A percentile compares a stretch with the other conserved stretches of the same genome.
phyloP scores from a whole-genome alignment of 2,113 vertebrate genomes.

The Puntigrus tetrazona region DNA sequence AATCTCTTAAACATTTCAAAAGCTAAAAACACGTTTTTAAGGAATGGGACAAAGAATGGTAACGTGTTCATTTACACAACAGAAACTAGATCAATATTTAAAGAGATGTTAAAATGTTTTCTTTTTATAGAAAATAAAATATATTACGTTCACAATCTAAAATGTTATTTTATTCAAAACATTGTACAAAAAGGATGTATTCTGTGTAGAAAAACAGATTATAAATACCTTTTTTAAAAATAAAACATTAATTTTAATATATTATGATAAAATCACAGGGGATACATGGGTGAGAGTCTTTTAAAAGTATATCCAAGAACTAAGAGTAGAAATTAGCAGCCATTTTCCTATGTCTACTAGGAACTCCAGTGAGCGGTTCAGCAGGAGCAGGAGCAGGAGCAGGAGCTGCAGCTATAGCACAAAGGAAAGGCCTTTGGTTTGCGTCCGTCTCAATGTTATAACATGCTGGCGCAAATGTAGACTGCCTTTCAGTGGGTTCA shows the following conservation, averaged over 20 bases:
- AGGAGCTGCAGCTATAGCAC: not conserved
- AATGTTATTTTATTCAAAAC: too few relatives aligned
- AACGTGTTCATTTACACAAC: too few relatives aligned
- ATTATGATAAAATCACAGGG: not conserved
- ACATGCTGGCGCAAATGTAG: not conserved
- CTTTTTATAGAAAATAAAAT: not conserved
- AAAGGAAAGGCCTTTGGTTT: not conserved
- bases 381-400: too few relatives aligned
- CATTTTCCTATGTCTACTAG: conserved; percentile 66
- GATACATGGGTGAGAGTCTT: not conserved
- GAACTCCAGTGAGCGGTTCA: not conserved
- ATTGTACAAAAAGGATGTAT: not conserved
- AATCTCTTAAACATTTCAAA: too few relatives aligned
- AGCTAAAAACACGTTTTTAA: too few relatives aligned
- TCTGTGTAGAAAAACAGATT: not conserved
- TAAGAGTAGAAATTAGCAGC: conserved; percentile 66
- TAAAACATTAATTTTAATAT: not conserved
- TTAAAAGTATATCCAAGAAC: conserved; percentile 13
- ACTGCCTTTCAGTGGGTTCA: not conserved
- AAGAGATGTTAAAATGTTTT: too few relatives aligned
- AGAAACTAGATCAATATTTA: too few relatives aligned
- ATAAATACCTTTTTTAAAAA: not conserved
- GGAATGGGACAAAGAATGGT: too few relatives aligned
- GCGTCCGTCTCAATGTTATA: fast-evolving
- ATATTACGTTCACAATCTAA: not conserved